These are phyloP conservation scores for Hippotragus niger DNA, from an alignment of 2,113 vertebrate genomes.

Conservation along the genomic window DNA sequence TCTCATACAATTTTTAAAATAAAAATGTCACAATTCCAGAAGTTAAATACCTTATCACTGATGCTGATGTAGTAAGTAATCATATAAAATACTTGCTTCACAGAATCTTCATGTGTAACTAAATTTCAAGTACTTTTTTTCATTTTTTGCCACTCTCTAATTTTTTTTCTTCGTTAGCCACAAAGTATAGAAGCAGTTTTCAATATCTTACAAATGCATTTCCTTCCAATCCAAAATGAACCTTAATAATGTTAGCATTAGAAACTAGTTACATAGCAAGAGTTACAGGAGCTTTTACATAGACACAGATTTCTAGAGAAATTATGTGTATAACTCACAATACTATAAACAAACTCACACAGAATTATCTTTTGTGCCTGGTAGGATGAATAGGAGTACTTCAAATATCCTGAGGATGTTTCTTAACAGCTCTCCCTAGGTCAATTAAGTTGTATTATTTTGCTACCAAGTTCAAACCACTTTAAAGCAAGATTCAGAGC, in stretches of 20 bases:
- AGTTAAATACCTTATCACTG: background rate
- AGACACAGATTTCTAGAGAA: background rate
- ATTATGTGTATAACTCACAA: conserved; percentile 27
- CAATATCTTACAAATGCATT: background rate
- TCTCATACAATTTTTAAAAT: background rate
- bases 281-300: background rate
- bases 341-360: conserved; percentile 33
- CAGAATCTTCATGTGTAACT: background rate
- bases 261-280: conserved; percentile 18
- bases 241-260: conserved; percentile 1
- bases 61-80: background rate
- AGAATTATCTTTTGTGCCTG: conserved; percentile 58
- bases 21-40: background rate
- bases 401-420: conserved; percentile 49
- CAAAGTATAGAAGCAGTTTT: conserved; percentile 7
- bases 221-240: conserved; percentile 34
- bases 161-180: background rate
- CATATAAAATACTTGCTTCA: background rate
- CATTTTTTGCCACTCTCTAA: background rate
- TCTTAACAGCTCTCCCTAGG: conserved; percentile 42
- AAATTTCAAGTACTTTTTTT: background rate
- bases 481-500: conserved; percentile 60
- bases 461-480: conserved; percentile 24
- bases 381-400: conserved; percentile 34
- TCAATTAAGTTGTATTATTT: conserved; percentile 63